These are phyloP conservation scores for Agrotis exclamationis DNA, from an alignment of 2,888 invertebrate genomes.

Conservation along the genomic window DNA sequence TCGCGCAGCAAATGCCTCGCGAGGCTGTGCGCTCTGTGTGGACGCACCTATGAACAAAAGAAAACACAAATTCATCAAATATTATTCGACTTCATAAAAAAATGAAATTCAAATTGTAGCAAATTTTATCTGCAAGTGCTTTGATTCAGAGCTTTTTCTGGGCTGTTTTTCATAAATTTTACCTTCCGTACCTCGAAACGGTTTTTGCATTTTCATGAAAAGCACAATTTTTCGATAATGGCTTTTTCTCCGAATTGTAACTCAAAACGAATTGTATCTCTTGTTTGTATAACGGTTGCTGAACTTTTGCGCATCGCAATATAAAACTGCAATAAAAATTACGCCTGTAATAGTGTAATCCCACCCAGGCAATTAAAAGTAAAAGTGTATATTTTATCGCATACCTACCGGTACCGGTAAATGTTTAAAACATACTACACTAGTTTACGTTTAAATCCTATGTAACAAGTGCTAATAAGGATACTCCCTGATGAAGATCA, in stretches of 20 bases:
- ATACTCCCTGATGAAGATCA: no score
- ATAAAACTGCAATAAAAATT: not conserved
- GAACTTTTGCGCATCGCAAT: conserved; percentile 15
- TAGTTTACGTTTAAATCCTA: no score
- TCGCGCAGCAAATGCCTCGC: no score
- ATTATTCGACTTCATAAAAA: not conserved
- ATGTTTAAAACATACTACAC: no score
- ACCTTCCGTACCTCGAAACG: conserved; percentile 21
- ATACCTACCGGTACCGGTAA: no score
- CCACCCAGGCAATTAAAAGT: no score
- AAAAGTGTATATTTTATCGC: no score
- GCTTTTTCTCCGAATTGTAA: conserved; percentile 39
- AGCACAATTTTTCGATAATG: conserved; percentile 31
- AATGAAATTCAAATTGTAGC: conserved; percentile 15
- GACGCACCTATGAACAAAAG: no score
- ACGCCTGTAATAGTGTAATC: no score
- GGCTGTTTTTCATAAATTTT: conserved; percentile 43
- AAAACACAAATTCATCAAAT: not conserved
- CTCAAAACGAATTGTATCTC: conserved; percentile 15
- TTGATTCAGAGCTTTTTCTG: conserved; percentile 30
- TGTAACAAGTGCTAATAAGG: no score
- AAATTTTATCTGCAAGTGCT: conserved; percentile 15
- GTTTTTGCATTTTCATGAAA: conserved; percentile 52
- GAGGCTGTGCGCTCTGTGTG: no score
- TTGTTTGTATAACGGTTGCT: conserved; percentile 5